These are phyloP conservation scores for Drosophila albomicans DNA, from an alignment of 1,140 invertebrate genomes.

Conservation along the genomic window DNA sequence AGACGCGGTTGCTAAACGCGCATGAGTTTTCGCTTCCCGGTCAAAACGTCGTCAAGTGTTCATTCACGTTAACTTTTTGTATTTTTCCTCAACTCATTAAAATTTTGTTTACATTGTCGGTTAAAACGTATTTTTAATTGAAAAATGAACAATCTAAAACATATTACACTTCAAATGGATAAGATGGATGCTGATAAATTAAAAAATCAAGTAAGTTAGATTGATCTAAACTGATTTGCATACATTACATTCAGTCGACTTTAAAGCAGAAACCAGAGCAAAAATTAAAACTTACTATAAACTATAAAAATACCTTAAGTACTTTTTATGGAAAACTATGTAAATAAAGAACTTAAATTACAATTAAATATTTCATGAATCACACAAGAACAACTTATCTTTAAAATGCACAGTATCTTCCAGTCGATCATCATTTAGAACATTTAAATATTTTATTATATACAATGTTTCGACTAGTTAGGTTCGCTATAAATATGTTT, in stretches of 20 bases:
- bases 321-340: too few relatives aligned
- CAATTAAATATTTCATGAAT: background rate
- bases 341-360: background rate
- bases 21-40: constrained; percentile 48
- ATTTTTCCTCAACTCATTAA: constrained; percentile 15
- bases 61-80: constrained; percentile 10
- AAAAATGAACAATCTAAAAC: constrained; percentile 63
- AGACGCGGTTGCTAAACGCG: constrained; percentile 51
- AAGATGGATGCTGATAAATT: constrained; percentile 29
- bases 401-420: background rate
- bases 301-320: background rate
- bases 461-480: background rate
- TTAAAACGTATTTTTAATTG: constrained; percentile 33
- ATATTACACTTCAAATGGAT: constrained; percentile 64
- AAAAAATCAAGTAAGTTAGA: constrained; percentile 57
- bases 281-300: background rate
- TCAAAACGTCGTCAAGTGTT: background rate
- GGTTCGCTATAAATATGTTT: constrained; percentile 10
- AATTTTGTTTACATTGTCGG: constrained; percentile 33
- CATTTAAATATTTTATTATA: constrained; percentile 17
- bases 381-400: background rate
- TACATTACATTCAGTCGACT: background rate
- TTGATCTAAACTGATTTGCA: constrained; percentile 7
- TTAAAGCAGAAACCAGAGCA: background rate
- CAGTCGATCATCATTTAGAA: background rate